A percentile compares a stretch with the other conserved stretches of the same genome.
These are phyloP conservation scores for Acipenser transmontanus DNA, from an alignment of 2,797 vertebrate genomes.

Conservation along the genomic window DNA sequence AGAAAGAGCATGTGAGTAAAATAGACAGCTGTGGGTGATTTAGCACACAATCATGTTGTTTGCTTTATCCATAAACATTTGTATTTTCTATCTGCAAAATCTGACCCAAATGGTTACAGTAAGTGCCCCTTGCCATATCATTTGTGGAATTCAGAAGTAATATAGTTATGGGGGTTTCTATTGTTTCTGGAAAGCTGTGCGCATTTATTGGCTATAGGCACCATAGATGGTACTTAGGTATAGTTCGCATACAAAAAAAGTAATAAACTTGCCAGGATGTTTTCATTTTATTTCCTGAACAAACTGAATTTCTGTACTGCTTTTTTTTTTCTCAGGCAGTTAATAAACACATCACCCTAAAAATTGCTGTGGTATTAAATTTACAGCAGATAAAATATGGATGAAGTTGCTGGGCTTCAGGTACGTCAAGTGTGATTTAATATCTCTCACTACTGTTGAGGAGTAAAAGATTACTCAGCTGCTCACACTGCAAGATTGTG, in stretches of 20 bases:
- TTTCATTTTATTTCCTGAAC: slow-evolving; percentile 85
- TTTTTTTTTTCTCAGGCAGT: slow-evolving; percentile 61
- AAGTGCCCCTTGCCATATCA: slow-evolving; percentile 35
- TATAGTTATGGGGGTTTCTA: slow-evolving; percentile 34
- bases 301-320: slow-evolving; percentile 75
- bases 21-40: slow-evolving; percentile 29
- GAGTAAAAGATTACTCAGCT: slow-evolving; percentile 76
- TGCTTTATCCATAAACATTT: slow-evolving; percentile 29
- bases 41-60: slow-evolving; percentile 29
- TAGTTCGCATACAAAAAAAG: slow-evolving; percentile 61
- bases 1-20: no score
- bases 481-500: slow-evolving; percentile 60
- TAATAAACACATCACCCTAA: slow-evolving; percentile 95
- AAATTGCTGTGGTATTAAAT: slow-evolving; percentile 90
- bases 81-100: slow-evolving; percentile 26
- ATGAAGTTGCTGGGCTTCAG: slow-evolving; percentile 84
- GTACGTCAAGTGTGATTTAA: slow-evolving; percentile 96
- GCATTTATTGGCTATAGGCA: slow-evolving; percentile 23
- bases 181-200: slow-evolving; percentile 36
- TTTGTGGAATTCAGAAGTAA: slow-evolving; percentile 46
- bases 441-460: slow-evolving; percentile 71
- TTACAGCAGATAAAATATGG: slow-evolving; percentile 88
- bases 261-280: slow-evolving; percentile 89
- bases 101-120: slow-evolving; percentile 43
- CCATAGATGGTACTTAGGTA: slow-evolving; percentile 52